Evolutionary conservation across 1,140 invertebrate genomes (phyloP).

Genomic region (Brachionus paranguensis): DNA sequence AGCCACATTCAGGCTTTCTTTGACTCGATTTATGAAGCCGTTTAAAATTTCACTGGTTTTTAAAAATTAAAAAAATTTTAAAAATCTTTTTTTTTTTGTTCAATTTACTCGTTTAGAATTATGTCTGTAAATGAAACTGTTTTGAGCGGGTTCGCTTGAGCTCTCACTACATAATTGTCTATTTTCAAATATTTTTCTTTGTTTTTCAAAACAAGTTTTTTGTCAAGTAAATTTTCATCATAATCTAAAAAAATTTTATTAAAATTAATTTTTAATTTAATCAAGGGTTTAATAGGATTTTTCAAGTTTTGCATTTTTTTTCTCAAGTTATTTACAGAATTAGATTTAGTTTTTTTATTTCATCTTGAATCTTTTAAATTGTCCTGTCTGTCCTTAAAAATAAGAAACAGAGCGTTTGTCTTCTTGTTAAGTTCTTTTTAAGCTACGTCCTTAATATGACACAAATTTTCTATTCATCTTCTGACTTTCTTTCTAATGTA

Average conservation of each 20-base stretch:
- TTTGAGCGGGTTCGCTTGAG: neutral
- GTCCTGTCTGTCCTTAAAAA: too few relatives aligned
- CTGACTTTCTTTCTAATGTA: too few relatives aligned
- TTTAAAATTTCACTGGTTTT: neutral
- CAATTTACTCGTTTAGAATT: conserved; percentile 20
- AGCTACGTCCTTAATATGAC: too few relatives aligned
- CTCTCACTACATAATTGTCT: conserved; percentile 5
- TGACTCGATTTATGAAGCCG: neutral
- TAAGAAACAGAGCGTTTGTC: too few relatives aligned
- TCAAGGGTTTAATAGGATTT: too few relatives aligned
- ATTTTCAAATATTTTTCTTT: conserved; percentile 31
- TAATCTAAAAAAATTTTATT: neutral
- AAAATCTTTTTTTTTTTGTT: neutral
- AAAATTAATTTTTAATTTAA: too few relatives aligned
- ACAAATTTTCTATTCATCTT: too few relatives aligned
- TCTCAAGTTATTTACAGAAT: too few relatives aligned
- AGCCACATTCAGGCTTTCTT: conserved; percentile 38
- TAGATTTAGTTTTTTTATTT: too few relatives aligned
- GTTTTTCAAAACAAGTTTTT: neutral
- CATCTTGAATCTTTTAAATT: too few relatives aligned
- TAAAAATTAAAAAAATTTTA: neutral
- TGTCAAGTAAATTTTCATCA: conserved; percentile 10
- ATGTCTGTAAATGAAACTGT: neutral
- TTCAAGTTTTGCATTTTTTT: too few relatives aligned
- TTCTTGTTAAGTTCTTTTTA: too few relatives aligned